Percentiles rank a stretch among this genome's conserved stretches.
Conservation (phyloP, 1,140 invertebrate species). For the Aethina tumida region DNA sequence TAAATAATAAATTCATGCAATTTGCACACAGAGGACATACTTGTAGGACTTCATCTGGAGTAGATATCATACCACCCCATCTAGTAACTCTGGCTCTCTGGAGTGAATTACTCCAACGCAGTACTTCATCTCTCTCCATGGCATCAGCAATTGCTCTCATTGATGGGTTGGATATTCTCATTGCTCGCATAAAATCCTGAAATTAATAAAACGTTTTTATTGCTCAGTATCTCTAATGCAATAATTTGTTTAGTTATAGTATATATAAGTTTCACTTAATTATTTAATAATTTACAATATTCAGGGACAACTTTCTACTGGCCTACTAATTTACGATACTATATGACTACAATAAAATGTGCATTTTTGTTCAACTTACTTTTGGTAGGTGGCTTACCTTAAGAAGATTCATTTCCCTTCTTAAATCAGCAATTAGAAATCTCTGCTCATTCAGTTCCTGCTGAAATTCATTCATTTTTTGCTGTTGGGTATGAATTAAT, state of each 20-base stretch:
- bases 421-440: conserved; percentile 79
- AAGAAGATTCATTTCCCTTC: conserved; percentile 74
- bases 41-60: conserved; percentile 87
- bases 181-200: conserved; percentile 83
- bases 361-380: too few species aligned
- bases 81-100: conserved; percentile 79
- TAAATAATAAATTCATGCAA: conserved; percentile 3
- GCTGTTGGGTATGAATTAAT: conserved; percentile 76
- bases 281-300: too few species aligned
- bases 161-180: conserved; percentile 79
- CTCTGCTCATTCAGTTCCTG: conserved; percentile 77
- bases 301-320: too few species aligned
- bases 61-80: conserved; percentile 97
- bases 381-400: conserved; percentile 60
- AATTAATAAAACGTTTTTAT: conserved; percentile 5
- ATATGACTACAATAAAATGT: too few species aligned
- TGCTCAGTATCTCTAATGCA: not conserved
- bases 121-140: conserved; percentile 86
- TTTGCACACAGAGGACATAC: too few species aligned
- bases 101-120: conserved; percentile 82
- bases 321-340: too few species aligned
- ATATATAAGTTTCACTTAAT: too few species aligned
- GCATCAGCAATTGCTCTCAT: conserved; percentile 82
- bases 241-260: conserved; percentile 3
- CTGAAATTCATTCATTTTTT: conserved; percentile 76